phyloP scores from a whole-genome alignment of 2,888 invertebrate genomes.

The Hypomecis punctinalis region DNA sequence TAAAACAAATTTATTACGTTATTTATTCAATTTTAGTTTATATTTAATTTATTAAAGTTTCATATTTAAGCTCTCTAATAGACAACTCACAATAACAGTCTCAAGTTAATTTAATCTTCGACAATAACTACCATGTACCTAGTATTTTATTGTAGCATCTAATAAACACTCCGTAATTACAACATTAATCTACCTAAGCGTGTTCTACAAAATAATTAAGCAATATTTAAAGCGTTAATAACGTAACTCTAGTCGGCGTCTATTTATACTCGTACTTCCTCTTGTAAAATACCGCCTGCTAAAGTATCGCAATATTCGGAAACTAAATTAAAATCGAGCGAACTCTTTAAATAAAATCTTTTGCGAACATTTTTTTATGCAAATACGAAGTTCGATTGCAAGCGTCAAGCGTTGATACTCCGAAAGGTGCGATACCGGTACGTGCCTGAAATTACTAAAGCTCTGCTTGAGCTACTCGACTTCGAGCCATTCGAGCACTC shows the following conservation, averaged over 20 bases:
- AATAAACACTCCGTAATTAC: slow-evolving; percentile 11
- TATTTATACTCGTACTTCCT: background rate
- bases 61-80: too few species aligned
- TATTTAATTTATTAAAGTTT: too few species aligned
- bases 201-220: slow-evolving; percentile 27
- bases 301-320: slow-evolving; percentile 17
- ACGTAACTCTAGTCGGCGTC: slow-evolving; percentile 11
- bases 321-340: slow-evolving; percentile 32
- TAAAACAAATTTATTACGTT: too few species aligned
- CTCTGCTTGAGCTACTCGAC: slow-evolving; percentile 35
- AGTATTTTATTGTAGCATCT: background rate
- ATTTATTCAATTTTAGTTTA: too few species aligned
- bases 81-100: too few species aligned
- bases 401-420: slow-evolving; percentile 45
- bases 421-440: slow-evolving; percentile 46
- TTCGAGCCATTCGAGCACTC: slow-evolving; percentile 34
- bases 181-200: slow-evolving; percentile 24
- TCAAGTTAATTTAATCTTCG: too few species aligned
- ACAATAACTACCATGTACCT: too few species aligned
- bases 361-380: slow-evolving; percentile 47
- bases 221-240: slow-evolving; percentile 25
- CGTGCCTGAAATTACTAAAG: slow-evolving; percentile 58
- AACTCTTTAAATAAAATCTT: too few species aligned
- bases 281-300: slow-evolving; percentile 14
- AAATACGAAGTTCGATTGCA: slow-evolving; percentile 47